These are phyloP conservation scores for Numida meleagris DNA, from an alignment of 2,113 vertebrate genomes.

Conservation along the genomic window DNA sequence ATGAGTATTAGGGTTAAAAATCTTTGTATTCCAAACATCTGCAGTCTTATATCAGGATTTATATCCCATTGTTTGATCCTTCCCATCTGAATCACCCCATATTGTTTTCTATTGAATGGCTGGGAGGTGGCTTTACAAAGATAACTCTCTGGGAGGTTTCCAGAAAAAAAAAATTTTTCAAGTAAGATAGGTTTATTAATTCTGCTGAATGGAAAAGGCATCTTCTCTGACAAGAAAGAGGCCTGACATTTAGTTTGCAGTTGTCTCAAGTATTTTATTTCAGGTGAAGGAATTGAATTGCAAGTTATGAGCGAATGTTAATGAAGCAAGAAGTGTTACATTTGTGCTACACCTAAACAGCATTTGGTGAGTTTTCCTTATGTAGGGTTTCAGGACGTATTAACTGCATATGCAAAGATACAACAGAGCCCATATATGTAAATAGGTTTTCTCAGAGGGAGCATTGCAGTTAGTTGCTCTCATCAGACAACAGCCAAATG, in stretches of 20 bases:
- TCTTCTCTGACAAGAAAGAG: conserved; percentile 23
- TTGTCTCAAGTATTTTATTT: conserved; percentile 51
- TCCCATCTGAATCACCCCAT: not conserved
- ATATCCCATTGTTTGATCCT: not conserved
- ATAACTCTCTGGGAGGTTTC: not conserved
- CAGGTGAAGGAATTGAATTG: conserved; percentile 38
- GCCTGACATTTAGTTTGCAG: conserved; percentile 41
- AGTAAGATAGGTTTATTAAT: not conserved
- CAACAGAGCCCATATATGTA: not conserved
- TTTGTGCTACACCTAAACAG: not conserved
- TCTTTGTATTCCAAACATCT: not conserved
- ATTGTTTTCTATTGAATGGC: not conserved
- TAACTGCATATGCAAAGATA: not conserved
- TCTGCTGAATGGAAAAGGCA: conserved; percentile 4
- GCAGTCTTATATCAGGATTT: not conserved
- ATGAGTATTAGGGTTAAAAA: not conserved
- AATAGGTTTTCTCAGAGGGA: not conserved
- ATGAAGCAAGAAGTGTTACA: not conserved
- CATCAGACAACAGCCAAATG: conserved; percentile 28
- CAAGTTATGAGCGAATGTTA: conserved; percentile 6
- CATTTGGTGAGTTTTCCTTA: not conserved
- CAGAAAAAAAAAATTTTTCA: not conserved
- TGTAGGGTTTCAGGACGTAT: not conserved
- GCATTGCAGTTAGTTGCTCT: conserved; percentile 27
- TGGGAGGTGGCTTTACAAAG: not conserved